Evolutionary conservation across 2,113 vertebrate species (phyloP).

Genomic region (Actenoides hombroni): DNA sequence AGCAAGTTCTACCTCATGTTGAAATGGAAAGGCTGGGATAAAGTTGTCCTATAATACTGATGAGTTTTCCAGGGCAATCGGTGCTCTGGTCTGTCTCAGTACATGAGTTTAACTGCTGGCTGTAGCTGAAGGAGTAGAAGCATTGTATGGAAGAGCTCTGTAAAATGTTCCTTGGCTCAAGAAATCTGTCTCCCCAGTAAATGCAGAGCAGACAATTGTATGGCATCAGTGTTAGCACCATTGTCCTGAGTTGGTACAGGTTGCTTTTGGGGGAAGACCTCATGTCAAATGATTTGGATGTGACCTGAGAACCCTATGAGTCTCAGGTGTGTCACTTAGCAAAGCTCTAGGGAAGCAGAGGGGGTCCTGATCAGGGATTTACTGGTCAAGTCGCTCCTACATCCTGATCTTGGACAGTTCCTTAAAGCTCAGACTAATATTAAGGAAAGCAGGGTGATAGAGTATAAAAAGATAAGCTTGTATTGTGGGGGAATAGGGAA

Average conservation of each 20-base stretch:
- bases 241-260: background rate
- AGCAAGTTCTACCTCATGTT: background rate
- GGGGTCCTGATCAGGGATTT: background rate
- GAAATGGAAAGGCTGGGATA: background rate
- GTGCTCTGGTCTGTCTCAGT: background rate
- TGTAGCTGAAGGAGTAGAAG: background rate
- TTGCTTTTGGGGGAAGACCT: background rate
- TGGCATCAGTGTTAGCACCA: background rate
- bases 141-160: background rate
- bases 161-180: background rate
- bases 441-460: background rate
- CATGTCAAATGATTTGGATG: background rate
- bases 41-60: background rate
- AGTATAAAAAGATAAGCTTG: background rate
- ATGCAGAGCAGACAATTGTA: rapidly evolving
- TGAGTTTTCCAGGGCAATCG: background rate
- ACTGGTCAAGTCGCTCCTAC: background rate
- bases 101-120: background rate
- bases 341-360: background rate
- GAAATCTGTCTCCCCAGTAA: background rate
- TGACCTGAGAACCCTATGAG: background rate
- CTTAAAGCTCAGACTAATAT: background rate
- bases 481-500: background rate
- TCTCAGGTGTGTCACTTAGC: background rate
- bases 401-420: background rate